These are phyloP conservation scores for Petrocephalus microphthalmus DNA, from an alignment of 2,113 vertebrate genomes.

Conservation along the genomic window DNA sequence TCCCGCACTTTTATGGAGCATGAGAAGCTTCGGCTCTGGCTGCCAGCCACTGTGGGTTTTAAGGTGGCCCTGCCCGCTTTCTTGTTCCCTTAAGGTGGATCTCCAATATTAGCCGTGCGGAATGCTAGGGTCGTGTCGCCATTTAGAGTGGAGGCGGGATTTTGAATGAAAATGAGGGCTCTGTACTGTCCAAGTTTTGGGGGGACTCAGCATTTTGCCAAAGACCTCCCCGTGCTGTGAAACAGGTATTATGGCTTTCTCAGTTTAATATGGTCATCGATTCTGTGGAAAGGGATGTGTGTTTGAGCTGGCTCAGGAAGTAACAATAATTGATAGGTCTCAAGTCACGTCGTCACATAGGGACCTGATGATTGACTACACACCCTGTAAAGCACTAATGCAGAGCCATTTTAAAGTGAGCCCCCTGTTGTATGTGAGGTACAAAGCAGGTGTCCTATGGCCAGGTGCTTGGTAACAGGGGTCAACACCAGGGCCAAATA, in stretches of 20 bases:
- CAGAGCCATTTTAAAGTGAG: neutral
- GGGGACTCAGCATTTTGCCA: neutral
- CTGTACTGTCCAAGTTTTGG: neutral
- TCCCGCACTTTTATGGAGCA: constrained; percentile 23
- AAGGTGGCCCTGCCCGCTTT: constrained; percentile 1
- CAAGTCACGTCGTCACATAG: neutral
- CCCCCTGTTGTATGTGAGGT: neutral
- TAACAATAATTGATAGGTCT: neutral
- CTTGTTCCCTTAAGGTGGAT: constrained; percentile 25
- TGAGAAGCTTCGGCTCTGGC: constrained; percentile 24
- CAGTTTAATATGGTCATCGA: neutral
- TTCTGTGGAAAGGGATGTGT: neutral
- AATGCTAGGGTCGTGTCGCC: neutral
- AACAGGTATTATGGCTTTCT: neutral
- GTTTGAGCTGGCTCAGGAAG: neutral
- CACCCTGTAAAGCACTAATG: neutral
- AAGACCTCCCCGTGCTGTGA: neutral
- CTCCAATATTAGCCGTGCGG: neutral
- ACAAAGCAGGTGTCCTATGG: neutral
- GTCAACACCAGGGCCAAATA: neutral
- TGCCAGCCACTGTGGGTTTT: constrained; percentile 3
- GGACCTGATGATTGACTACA: neutral
- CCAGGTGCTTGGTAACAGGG: neutral
- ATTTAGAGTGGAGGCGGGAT: neutral
- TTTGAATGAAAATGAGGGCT: neutral